These are phyloP conservation scores for Andricus curvator DNA, from an alignment of 2,888 invertebrate genomes.

Conservation along the genomic window DNA sequence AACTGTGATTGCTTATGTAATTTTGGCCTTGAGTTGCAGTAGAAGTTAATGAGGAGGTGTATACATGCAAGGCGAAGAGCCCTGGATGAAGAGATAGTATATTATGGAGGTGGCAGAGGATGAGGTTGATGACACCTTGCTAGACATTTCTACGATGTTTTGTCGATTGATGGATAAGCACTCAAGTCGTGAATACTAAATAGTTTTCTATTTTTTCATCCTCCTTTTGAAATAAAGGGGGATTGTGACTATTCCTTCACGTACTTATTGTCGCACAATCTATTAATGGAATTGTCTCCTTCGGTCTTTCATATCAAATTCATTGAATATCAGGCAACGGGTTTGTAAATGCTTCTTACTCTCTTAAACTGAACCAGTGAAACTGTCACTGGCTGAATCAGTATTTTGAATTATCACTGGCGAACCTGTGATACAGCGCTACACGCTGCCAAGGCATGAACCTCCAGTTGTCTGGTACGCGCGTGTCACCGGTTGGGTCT, in stretches of 20 bases:
- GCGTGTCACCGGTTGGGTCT: too few relatives aligned
- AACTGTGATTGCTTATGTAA: background rate
- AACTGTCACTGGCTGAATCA: too few relatives aligned
- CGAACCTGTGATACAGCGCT: too few relatives aligned
- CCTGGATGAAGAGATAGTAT: slow-evolving; percentile 45
- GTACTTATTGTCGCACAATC: background rate
- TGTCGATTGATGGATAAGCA: slow-evolving; percentile 45
- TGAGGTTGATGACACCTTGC: slow-evolving; percentile 57
- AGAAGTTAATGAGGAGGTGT: background rate
- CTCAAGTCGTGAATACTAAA: slow-evolving; percentile 49
- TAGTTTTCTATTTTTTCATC: slow-evolving; percentile 48
- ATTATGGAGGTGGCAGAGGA: slow-evolving; percentile 46
- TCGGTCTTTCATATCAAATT: background rate
- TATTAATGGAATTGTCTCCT: slow-evolving; percentile 16
- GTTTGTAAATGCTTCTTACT: too few relatives aligned
- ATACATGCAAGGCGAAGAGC: background rate
- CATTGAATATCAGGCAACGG: background rate
- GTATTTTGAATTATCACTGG: too few relatives aligned
- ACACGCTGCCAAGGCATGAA: too few relatives aligned
- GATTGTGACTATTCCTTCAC: background rate
- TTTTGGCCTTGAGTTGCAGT: background rate
- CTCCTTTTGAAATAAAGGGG: slow-evolving; percentile 22
- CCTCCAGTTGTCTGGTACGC: too few relatives aligned
- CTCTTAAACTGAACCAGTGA: too few relatives aligned
- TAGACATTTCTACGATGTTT: slow-evolving; percentile 1